Evolutionary conservation across 1,140 invertebrate genomes (phyloP).

Genomic region (Hylaeus anthracinus): DNA sequence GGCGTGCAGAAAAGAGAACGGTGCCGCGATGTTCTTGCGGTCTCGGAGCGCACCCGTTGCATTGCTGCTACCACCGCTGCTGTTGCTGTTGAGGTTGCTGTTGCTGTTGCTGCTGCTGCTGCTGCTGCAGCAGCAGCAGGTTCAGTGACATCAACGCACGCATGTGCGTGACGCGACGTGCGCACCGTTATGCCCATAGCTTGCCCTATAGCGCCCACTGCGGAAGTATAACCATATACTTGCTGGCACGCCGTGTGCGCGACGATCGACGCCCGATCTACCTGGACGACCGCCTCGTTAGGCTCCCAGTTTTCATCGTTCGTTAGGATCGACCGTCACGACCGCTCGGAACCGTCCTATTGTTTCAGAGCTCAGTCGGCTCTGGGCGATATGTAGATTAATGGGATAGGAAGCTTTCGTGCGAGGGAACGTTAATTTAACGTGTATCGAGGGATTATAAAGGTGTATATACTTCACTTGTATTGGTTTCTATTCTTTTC

Average conservation of each 20-base stretch:
- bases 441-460: no score
- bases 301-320: not conserved
- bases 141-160: slow-evolving; percentile 77
- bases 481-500: no score
- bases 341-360: not conserved
- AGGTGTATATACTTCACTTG: no score
- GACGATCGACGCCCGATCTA: slow-evolving; percentile 48
- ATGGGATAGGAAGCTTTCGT: no score
- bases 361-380: not conserved
- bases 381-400: not conserved
- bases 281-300: not conserved
- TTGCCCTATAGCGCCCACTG: slow-evolving; percentile 66
- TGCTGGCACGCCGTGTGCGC: slow-evolving; percentile 57
- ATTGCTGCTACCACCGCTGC: not conserved
- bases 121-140: slow-evolving; percentile 56
- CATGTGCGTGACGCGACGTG: slow-evolving; percentile 72
- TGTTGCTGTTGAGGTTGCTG: slow-evolving; percentile 33
- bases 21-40: slow-evolving; percentile 47
- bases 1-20: slow-evolving; percentile 47
- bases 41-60: slow-evolving; percentile 32
- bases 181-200: slow-evolving; percentile 75
- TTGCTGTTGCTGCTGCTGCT: not conserved
- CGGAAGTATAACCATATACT: slow-evolving; percentile 69
- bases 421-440: no score
- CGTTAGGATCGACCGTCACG: not conserved